A percentile compares a stretch with the other conserved stretches of the same genome.
These are phyloP conservation scores for Synodontis membranacea DNA, from an alignment of 2,113 vertebrate genomes.

Conservation along the genomic window DNA sequence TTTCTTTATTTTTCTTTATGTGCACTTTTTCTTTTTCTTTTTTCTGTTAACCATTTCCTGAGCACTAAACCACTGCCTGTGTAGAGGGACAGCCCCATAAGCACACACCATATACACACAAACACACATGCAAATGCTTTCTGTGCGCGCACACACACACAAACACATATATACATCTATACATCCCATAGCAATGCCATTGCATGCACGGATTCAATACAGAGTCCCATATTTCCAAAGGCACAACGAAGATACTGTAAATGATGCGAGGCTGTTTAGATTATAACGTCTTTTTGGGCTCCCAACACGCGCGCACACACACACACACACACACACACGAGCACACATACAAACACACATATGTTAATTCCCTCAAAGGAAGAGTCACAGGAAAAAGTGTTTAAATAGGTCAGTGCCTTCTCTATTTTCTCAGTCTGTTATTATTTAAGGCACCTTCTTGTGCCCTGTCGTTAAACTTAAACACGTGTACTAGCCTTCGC, in stretches of 20 bases:
- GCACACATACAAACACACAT: neutral
- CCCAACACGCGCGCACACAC: neutral
- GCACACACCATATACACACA: conserved; percentile 8
- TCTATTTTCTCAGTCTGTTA: neutral
- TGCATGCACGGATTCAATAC: neutral
- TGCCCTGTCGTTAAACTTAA: neutral
- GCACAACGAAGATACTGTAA: neutral
- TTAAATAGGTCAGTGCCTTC: conserved; percentile 66
- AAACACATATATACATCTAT: conserved; percentile 20
- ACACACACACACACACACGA: neutral
- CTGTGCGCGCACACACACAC: conserved; percentile 23
- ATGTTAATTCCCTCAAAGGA: conserved; percentile 22
- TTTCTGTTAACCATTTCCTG: conserved; percentile 73
- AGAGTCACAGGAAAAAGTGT: conserved; percentile 43
- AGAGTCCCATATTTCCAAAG: neutral
- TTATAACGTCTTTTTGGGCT: neutral
- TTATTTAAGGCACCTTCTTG: neutral
- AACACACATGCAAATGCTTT: neutral
- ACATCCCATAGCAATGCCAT: neutral
- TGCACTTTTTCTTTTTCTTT: conserved; percentile 58
- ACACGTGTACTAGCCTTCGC: conserved; percentile 6
- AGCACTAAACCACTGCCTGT: conserved; percentile 65
- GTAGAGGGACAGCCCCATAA: conserved; percentile 68
- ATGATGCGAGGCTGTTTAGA: neutral
- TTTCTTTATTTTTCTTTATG: conserved; percentile 56